Conservation (phyloP, 2,888 invertebrate species). For the Polydrusus cervinus region DNA sequence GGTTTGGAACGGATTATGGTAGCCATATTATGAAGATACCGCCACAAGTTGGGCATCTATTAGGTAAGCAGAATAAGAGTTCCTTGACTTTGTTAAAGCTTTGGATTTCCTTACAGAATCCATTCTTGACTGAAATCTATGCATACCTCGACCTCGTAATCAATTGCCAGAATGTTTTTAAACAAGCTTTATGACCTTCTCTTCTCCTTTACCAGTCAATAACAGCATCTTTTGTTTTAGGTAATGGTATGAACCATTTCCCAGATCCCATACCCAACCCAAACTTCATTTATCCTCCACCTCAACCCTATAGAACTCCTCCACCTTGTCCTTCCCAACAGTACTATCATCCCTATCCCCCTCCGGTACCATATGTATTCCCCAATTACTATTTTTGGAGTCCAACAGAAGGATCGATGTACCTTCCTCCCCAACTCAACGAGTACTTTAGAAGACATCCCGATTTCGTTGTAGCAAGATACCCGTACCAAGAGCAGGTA, state of each 20-base stretch:
- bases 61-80: conserved; percentile 13
- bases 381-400: conserved; percentile 54
- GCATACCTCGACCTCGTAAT: no score
- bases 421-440: conserved; percentile 32
- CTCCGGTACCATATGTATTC: conserved; percentile 53
- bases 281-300: conserved; percentile 34
- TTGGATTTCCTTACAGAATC: no score
- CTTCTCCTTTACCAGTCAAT: no score
- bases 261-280: neutral
- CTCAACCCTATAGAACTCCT: conserved; percentile 5
- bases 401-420: conserved; percentile 1
- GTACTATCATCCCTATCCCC: conserved; percentile 55
- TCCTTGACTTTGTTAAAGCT: neutral
- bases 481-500: conserved; percentile 35
- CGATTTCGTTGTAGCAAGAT: conserved; percentile 19
- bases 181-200: no score
- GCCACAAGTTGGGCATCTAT: conserved; percentile 31
- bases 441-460: conserved; percentile 45
- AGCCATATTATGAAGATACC: conserved; percentile 41
- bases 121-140: no score
- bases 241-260: neutral
- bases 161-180: no score
- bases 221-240: conserved; percentile 2
- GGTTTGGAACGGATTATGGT: conserved; percentile 60
- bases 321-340: conserved; percentile 39